Evolutionary conservation across 2,888 invertebrate genomes (phyloP).

Genomic region (Agonopterix subpropinquella): DNA sequence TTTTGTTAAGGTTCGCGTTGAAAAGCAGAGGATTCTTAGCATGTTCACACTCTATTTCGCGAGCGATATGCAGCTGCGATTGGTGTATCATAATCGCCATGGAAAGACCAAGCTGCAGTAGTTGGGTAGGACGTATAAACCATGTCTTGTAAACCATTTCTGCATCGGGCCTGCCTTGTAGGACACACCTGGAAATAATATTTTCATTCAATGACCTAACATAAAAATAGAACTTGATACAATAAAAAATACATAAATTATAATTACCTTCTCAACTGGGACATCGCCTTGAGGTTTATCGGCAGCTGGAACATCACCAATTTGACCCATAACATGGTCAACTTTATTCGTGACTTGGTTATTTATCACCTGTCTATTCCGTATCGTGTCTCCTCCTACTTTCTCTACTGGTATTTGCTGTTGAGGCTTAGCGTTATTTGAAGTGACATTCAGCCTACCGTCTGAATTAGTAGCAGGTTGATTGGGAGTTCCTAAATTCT

Average conservation of each 20-base stretch:
- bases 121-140: conserved; percentile 45
- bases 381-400: conserved; percentile 46
- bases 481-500: conserved; percentile 29
- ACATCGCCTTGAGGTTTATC: conserved; percentile 24
- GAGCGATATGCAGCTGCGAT: conserved; percentile 17
- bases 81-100: conserved; percentile 29
- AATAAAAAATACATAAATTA: neutral
- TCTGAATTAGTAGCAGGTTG: conserved; percentile 39
- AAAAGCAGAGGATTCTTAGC: conserved; percentile 6
- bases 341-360: conserved; percentile 18
- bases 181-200: conserved; percentile 22
- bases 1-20: neutral
- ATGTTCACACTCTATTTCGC: conserved; percentile 9
- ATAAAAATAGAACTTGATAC: neutral
- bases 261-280: conserved; percentile 23
- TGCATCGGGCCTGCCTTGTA: conserved; percentile 19
- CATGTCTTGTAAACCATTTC: conserved; percentile 64
- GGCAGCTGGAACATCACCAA: conserved; percentile 35
- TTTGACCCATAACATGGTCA: conserved; percentile 25
- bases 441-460: conserved; percentile 34
- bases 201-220: neutral
- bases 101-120: conserved; percentile 58
- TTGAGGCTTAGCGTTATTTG: conserved; percentile 7
- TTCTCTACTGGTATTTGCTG: conserved; percentile 39
- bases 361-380: conserved; percentile 25